phyloP scores from a whole-genome alignment of 2,113 vertebrate species.

The Pelecanus crispus region DNA sequence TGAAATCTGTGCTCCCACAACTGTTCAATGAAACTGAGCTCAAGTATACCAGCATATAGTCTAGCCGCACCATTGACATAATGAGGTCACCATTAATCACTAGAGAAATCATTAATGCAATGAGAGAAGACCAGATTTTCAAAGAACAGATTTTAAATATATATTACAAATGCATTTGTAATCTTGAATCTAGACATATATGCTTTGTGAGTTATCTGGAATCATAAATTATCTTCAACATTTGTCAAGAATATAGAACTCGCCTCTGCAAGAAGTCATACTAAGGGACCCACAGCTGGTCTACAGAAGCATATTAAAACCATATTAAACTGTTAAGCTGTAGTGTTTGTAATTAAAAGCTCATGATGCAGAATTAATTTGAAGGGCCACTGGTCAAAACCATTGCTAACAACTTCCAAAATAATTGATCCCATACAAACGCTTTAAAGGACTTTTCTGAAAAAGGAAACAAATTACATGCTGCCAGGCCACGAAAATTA shows the following conservation, averaged over 20 bases:
- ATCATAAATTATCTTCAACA: neutral
- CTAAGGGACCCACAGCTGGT: neutral
- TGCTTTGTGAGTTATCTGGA: neutral
- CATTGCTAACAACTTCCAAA: neutral
- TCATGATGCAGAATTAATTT: neutral
- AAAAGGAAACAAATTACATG: neutral
- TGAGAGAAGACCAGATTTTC: neutral
- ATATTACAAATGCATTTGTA: neutral
- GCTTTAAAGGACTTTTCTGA: neutral
- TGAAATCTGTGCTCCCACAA: neutral
- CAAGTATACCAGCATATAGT: neutral
- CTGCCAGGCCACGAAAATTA: neutral
- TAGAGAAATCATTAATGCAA: neutral
- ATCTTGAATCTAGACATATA: neutral
- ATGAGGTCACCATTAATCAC: neutral
- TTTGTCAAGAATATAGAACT: neutral
- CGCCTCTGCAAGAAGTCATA: neutral
- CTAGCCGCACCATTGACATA: neutral
- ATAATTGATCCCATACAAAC: neutral
- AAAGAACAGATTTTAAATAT: constrained; percentile 26
- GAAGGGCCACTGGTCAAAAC: neutral
- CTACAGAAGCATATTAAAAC: neutral
- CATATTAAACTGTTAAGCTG: neutral
- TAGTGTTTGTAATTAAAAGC: neutral
- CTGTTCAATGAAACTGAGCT: neutral